Evolutionary conservation across 2,888 invertebrate genomes (phyloP).

Genomic region (Strigamia transsilvanica): DNA sequence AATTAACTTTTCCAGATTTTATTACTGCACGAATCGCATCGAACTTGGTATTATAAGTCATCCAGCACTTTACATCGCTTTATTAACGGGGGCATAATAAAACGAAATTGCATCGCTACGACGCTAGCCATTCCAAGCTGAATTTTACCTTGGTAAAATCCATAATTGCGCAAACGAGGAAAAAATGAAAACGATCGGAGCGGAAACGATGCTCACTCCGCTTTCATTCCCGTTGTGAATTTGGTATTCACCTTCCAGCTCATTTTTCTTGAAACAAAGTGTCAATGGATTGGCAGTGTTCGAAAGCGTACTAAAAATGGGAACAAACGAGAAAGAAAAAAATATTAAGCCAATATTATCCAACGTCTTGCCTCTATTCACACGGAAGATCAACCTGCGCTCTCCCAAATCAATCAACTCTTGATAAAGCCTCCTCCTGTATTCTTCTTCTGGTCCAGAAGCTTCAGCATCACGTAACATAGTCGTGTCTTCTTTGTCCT

Average conservation of each 20-base stretch:
- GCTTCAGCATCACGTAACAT: conserved; percentile 59
- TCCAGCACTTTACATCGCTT: neutral
- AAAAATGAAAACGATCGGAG: conserved; percentile 61
- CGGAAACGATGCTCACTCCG: conserved; percentile 61
- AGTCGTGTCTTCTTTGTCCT: neutral
- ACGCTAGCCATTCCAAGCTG: neutral
- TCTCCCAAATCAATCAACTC: conserved; percentile 86
- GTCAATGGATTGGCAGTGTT: conserved; percentile 74
- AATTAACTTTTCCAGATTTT: conserved; percentile 7
- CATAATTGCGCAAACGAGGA: conserved; percentile 67
- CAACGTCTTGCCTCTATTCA: conserved; percentile 60
- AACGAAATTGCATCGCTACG: neutral
- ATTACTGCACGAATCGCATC: neutral
- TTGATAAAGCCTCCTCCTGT: conserved; percentile 80
- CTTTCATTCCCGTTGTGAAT: conserved; percentile 61
- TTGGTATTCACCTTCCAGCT: conserved; percentile 74
- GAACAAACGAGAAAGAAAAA: neutral
- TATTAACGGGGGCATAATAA: neutral
- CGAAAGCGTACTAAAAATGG: conserved; percentile 69
- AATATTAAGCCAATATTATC: conserved; percentile 31
- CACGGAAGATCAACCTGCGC: conserved; percentile 70
- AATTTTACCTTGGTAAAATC: conserved; percentile 70
- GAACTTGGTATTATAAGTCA: neutral
- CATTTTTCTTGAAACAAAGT: conserved; percentile 73
- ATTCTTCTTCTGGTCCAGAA: conserved; percentile 71